Conservation (phyloP, 1,140 invertebrate genomes). For the Nomia melanderi region DNA sequence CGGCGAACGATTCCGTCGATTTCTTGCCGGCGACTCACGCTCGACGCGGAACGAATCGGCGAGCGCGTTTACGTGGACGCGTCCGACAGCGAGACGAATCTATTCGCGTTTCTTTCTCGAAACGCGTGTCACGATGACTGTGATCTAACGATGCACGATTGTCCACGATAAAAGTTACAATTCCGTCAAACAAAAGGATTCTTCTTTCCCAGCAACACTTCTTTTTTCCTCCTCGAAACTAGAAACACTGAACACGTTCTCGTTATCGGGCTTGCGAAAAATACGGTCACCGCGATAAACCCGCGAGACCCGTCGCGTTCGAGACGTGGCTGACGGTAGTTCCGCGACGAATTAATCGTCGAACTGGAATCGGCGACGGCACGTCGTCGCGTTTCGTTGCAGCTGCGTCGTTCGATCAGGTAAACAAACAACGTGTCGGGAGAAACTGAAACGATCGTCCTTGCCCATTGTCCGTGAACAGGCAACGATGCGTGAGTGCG, state of each 20-base stretch:
- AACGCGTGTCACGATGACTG: slow-evolving; percentile 19
- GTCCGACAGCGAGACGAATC: slow-evolving; percentile 3
- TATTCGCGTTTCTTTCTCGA: background rate
- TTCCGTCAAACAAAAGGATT: background rate
- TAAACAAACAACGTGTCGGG: slow-evolving; percentile 34
- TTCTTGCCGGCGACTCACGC: background rate
- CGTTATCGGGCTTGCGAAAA: background rate
- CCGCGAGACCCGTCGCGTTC: background rate
- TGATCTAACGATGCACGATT: slow-evolving; percentile 9
- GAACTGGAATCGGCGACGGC: background rate
- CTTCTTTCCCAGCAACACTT: background rate
- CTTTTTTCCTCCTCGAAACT: background rate
- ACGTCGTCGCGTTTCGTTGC: background rate
- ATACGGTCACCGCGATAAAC: background rate
- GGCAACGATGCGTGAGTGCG: background rate
- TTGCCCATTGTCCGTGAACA: slow-evolving; percentile 47
- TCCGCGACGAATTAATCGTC: background rate
- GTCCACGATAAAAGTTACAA: too few species aligned
- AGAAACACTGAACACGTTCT: background rate
- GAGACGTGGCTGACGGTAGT: background rate
- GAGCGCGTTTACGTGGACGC: background rate
- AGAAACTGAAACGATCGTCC: slow-evolving; percentile 52
- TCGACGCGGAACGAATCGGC: background rate
- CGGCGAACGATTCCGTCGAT: background rate
- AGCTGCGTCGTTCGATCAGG: slow-evolving; percentile 2